Base-by-base conservation (phyloP, 1,140 invertebrate genomes). In the Tyrophagus putrescentiae region DNA sequence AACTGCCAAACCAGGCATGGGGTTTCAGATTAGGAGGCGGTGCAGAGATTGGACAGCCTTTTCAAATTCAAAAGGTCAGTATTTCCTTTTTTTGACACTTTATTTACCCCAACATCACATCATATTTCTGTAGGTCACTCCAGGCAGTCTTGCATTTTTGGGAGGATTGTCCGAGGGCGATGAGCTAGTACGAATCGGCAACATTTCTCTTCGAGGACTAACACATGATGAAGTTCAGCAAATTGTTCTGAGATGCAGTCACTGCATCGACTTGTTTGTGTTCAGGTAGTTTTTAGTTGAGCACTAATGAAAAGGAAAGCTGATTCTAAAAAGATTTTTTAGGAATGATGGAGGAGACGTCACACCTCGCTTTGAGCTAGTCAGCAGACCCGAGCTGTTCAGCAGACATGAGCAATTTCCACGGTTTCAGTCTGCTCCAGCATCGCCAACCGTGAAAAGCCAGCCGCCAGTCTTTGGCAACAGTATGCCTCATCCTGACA, bases 21-120 rank as follows among this genome's bases (percentile, higher is more conserved):
- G 93, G 93, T 64, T 95, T 97, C 74, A 79, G 92, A 65, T 79
- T 97, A 45, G 89, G 93, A 73, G 92, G 92, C 45, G 92, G 92
- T 59, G 57, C 39, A 11, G 39, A 59, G 23, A 41, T 42, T 2
- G 57, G 57, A 21, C 57, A 59, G 33, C 57, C 57, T 9, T 59
- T 59, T 45, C 36, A 28, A 16, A 29, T 45, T 9, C 59, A 60
- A 36, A 60, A 60, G 32, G 59, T 53, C 32, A 52, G 6, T 29
- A 7, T 57, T 42, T 4, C 16, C 39, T 50, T 57, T 5, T 57
- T 42, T 3, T 16, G 39, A 11, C 3, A 1, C 27, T 57, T 6
- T 29, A 7, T 53, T 53, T 3, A 16, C 13, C n/a, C n/a, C n/a
- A n/a, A n/a, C n/a, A n/a, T n/a, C n/a, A n/a, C n/a, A n/a, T n/a